phyloP scores from a whole-genome alignment of 2,113 vertebrate species.

The Haemorhous mexicanus region DNA sequence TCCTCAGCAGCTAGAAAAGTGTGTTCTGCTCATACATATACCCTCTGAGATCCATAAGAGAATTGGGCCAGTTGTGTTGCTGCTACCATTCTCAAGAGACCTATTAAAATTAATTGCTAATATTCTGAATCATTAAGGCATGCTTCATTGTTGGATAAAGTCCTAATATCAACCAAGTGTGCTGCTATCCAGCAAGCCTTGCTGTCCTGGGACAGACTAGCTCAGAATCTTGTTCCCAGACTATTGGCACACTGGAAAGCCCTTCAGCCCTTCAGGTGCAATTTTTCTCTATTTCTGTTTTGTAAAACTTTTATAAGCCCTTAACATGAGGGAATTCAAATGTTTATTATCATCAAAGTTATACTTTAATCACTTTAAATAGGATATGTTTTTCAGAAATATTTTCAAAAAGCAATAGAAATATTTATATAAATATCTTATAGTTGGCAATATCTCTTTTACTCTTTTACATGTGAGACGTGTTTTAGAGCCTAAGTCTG shows the following conservation, averaged over 20 bases:
- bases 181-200: not conserved
- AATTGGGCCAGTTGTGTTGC: not conserved
- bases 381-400: not conserved
- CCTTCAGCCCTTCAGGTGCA: not conserved
- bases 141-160: fast-evolving
- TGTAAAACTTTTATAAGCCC: not conserved
- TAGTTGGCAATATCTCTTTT: not conserved
- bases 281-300: not conserved
- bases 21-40: not conserved
- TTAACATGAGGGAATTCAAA: not conserved
- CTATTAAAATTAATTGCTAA: not conserved
- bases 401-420: not conserved
- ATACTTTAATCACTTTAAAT: not conserved
- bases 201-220: not conserved
- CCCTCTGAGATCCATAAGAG: not conserved
- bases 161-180: not conserved
- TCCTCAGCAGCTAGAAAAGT: not conserved
- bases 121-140: not conserved
- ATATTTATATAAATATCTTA: not conserved
- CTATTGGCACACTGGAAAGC: not conserved
- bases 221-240: not conserved
- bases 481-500: not conserved
- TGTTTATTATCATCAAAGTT: not conserved
- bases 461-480: not conserved
- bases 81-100: not conserved